Evolutionary conservation across 64 coral and sea anemone species (phyloP), one percentile per base, ranked within the genome.

Genomic region (Pocillopora damicornis): DNA sequence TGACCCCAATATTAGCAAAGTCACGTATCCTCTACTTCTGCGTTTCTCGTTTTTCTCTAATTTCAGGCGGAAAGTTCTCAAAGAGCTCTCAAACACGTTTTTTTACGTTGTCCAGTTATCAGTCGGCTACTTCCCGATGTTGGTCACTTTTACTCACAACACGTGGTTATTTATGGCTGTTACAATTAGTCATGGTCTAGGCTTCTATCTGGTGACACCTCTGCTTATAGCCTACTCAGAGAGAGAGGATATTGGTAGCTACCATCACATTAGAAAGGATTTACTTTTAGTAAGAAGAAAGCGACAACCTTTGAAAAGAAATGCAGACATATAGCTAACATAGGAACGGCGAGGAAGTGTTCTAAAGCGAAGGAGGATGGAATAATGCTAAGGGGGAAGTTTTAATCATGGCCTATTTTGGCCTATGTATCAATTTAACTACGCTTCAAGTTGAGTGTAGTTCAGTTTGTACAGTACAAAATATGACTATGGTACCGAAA

Each of bases 121-220:
- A 22, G 65, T 83, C 7, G 80, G 34, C 10, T 67, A 83, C 11
- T 83, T 83, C 36, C 80, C 66, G 15, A 83, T 83, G 80, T 64
- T 83, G 60, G 26, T 67, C 1, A 37, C 80, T 2, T 67, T 67
- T 35, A 83, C 80, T 12, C 66, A 83, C 61, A 83, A 83, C 80
- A 13, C 35, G 7, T 83, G 61, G 61, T 37, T 83, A 61, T 83
- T 83, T 45, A 16, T 83, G 63, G 80, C 80, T 83, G 61, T 68
- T 67, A 61, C 66, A 63, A 68, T 83, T 83, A 62, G 80, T 83
- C 80, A 63, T 17, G 80, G 61, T 20, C 62, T 83, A 35, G 80
- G 80, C 12, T 83, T 67, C 25, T 83, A 68, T 35, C 16, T 83
- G 61, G 37, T 83, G 14, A 67, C 61, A 20, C 80, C 80, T 35